A percentile compares a stretch with the other conserved stretches of the same genome.
Conservation (phyloP, 2,888 invertebrate species). For the Ormyrus labotus region DNA sequence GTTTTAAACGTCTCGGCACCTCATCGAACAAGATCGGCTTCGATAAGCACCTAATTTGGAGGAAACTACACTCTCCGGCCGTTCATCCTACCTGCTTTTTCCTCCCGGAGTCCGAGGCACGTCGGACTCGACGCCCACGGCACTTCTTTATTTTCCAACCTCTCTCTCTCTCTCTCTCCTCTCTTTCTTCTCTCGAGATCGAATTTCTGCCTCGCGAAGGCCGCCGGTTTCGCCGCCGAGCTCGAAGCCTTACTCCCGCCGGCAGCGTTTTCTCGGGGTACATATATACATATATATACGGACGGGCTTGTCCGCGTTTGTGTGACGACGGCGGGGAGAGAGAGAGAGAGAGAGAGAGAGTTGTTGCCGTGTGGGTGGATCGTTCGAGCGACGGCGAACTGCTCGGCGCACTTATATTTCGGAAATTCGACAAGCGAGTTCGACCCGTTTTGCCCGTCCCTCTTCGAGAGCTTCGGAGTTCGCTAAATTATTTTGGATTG, state of each 20-base stretch:
- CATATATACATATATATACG: too few species aligned
- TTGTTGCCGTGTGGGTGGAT: too few species aligned
- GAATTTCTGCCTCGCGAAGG: conserved; percentile 11
- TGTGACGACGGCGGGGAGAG: too few species aligned
- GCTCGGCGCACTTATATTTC: too few species aligned
- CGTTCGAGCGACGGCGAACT: too few species aligned
- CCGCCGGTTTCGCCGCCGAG: background rate
- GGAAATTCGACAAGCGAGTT: too few species aligned
- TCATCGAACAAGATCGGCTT: background rate
- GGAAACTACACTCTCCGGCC: too few species aligned
- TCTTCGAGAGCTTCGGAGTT: conserved; percentile 5
- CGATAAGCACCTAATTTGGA: too few species aligned
- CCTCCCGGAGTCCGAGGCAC: background rate
- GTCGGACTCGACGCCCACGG: too few species aligned
- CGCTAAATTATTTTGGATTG: background rate
- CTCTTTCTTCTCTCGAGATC: conserved; percentile 20
- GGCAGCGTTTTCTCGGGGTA: too few species aligned
- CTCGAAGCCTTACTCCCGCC: conserved; percentile 4
- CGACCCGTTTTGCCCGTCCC: background rate
- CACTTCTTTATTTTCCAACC: background rate
- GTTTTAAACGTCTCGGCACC: background rate
- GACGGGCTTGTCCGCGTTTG: too few species aligned
- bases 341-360: too few species aligned
- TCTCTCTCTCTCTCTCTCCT: conserved; percentile 26
- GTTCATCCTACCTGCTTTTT: conserved; percentile 5